These are phyloP conservation scores for Meliscaeva auricollis DNA, from an alignment of 2,888 invertebrate species.

Conservation along the genomic window DNA sequence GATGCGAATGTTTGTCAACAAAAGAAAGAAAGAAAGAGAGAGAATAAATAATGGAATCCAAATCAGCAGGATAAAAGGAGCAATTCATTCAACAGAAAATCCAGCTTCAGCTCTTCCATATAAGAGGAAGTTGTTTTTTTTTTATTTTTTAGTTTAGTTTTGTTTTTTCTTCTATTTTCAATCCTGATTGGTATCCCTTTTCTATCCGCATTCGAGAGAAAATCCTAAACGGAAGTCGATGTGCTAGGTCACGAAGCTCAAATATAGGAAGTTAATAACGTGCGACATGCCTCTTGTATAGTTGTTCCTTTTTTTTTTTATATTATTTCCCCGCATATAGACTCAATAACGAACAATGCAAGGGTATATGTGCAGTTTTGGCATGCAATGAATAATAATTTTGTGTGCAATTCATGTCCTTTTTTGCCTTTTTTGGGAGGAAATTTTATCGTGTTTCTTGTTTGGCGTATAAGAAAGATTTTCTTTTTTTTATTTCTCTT, in stretches of 20 bases:
- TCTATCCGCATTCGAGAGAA: slow-evolving; percentile 23
- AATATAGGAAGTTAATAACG: slow-evolving; percentile 75
- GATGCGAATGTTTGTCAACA: slow-evolving; percentile 70
- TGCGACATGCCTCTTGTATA: slow-evolving; percentile 58
- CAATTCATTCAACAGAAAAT: slow-evolving; percentile 51
- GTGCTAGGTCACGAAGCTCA: slow-evolving; percentile 76
- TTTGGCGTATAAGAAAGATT: slow-evolving; percentile 15
- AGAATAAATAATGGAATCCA: slow-evolving; percentile 62
- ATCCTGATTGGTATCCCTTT: slow-evolving; percentile 52
- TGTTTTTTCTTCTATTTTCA: neutral
- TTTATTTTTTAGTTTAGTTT: too few relatives aligned
- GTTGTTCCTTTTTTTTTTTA: slow-evolving; percentile 27
- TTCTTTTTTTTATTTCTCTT: neutral
- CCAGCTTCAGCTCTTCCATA: slow-evolving; percentile 29
- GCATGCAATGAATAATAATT: slow-evolving; percentile 75
- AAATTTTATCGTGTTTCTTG: slow-evolving; percentile 35
- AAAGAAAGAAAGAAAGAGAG: slow-evolving; percentile 28
- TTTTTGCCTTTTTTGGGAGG: slow-evolving; percentile 35
- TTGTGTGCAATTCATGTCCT: slow-evolving; percentile 73
- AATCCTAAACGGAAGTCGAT: slow-evolving; percentile 70
- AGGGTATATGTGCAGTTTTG: slow-evolving; percentile 30
- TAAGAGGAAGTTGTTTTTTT: slow-evolving; percentile 29
- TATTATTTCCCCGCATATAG: neutral
- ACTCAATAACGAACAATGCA: slow-evolving; percentile 2
- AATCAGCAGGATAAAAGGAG: slow-evolving; percentile 20